Conservation (phyloP, 2,113 vertebrate genomes). For the Hypanus sabinus region DNA sequence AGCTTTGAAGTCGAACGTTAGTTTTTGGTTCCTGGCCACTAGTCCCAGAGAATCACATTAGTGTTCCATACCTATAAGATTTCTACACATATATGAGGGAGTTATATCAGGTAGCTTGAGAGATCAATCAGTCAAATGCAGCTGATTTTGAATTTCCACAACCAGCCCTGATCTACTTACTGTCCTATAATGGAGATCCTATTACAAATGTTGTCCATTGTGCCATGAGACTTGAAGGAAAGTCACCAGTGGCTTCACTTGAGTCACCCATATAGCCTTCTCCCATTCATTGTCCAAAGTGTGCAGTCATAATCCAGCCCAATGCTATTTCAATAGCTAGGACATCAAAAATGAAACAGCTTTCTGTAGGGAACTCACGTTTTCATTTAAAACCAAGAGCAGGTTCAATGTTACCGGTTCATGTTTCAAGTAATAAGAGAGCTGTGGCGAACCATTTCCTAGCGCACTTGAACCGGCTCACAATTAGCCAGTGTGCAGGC, state of each 20-base stretch:
- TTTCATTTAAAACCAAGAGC: not conserved
- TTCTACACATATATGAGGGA: not conserved
- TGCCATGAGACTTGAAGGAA: not conserved
- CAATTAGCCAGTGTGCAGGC: too few relatives aligned
- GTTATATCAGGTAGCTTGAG: not conserved
- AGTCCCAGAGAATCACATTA: not conserved
- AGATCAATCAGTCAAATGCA: not conserved
- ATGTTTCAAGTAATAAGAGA: too few relatives aligned
- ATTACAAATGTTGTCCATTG: not conserved
- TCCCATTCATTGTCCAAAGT: not conserved
- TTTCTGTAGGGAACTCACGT: too few relatives aligned
- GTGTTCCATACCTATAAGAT: not conserved
- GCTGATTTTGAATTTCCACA: not conserved
- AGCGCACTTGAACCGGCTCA: too few relatives aligned
- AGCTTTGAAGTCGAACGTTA: not conserved
- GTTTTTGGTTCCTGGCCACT: not conserved
- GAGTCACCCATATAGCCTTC: not conserved
- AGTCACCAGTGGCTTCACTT: not conserved
- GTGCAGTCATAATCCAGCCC: not conserved
- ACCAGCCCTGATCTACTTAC: not conserved
- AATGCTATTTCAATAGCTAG: not conserved
- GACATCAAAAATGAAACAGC: too few relatives aligned
- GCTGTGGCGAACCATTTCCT: too few relatives aligned
- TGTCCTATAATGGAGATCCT: not conserved
- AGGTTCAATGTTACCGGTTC: not conserved